Evolutionary conservation across 2,888 invertebrate genomes (phyloP).

Genomic region (Rotaria sp.): DNA sequence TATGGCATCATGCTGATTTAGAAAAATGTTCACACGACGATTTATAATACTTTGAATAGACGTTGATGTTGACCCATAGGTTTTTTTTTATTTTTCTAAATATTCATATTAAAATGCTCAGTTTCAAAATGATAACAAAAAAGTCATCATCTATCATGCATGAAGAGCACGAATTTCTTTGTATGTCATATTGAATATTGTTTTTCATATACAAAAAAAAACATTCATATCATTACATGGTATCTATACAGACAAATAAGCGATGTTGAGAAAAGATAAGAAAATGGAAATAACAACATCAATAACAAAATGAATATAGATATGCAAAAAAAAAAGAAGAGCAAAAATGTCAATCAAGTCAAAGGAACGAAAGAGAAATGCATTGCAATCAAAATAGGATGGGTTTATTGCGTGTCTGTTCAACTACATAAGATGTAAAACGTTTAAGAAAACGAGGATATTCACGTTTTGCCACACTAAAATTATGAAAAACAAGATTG

Average conservation of each 20-base stretch:
- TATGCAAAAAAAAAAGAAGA: not conserved
- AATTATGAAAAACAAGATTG: not conserved
- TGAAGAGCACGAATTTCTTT: not conserved
- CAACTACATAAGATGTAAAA: slow-evolving; percentile 88
- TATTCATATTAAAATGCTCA: not conserved
- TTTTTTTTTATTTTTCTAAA: not conserved
- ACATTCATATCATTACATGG: not conserved
- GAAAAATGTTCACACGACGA: not conserved
- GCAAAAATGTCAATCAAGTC: too few species aligned
- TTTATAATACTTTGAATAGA: not conserved
- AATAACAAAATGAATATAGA: not conserved
- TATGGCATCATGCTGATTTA: not conserved
- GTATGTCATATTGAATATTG: not conserved
- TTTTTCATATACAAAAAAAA: not conserved
- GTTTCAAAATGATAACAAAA: not conserved
- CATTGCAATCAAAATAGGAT: slow-evolving; percentile 59
- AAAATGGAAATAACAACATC: not conserved
- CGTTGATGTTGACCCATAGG: not conserved
- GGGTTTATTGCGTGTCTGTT: slow-evolving; percentile 82
- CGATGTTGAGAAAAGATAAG: not conserved
- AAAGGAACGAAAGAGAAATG: not conserved
- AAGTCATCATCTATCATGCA: not conserved
- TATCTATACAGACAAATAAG: not conserved
- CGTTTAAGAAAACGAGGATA: slow-evolving; percentile 97
- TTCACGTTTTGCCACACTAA: slow-evolving; percentile 90